Base-by-base conservation (phyloP, 1,140 invertebrate species). In the Phenacoccus solenopsis region DNA sequence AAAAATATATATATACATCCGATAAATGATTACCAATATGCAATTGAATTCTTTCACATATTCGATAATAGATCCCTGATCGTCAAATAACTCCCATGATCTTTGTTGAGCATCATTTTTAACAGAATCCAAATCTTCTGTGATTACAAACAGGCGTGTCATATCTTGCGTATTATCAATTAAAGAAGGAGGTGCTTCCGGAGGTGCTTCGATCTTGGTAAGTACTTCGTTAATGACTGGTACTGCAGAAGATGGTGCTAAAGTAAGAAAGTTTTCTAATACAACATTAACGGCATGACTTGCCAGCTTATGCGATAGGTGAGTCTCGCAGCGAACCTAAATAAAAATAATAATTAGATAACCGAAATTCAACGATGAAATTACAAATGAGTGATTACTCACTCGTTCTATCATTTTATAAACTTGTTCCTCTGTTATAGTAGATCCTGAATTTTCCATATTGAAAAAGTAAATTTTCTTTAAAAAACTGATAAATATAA, bases 31-130 rank as follows among this genome's bases (percentile, higher is more conserved):
- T 81, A 94, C 91, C 82, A 96, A 80, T 77, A 96, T 91, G 68
- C 88, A 91, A 9, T 90, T 87, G 16, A 96, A 80, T 77, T 95
- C 90, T 67, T 88, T 84, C 9, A 96, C 83, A 76, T 92, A 88
- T 72, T 89, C 87, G 49, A 87, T 85, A 76, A 96, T 96, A 70
- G 89, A 87, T 69, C 84, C 83, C 75, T 95, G 91, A 79, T 97
- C 93, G 79, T 96, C 93, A 79, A 96, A 90, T 3, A 96, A 80
- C 76, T 92, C 90, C 93, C 93, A 96, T 73, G 90, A 93, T 73
- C 94, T 82, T 75, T 97, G 93, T 76, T 97, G 93, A 0, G 92
- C 91, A 76, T 96, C 93, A 78, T 95, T 91, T 73, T 94, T 94
- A 73, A 91, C 93, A 61, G 87, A 88, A 12, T 88, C 90, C 68